A percentile compares a stretch with the other conserved stretches of the same genome.
Evolutionary conservation across 2,797 vertebrate genomes (phyloP).

Genomic region (Fistularia commersonii): DNA sequence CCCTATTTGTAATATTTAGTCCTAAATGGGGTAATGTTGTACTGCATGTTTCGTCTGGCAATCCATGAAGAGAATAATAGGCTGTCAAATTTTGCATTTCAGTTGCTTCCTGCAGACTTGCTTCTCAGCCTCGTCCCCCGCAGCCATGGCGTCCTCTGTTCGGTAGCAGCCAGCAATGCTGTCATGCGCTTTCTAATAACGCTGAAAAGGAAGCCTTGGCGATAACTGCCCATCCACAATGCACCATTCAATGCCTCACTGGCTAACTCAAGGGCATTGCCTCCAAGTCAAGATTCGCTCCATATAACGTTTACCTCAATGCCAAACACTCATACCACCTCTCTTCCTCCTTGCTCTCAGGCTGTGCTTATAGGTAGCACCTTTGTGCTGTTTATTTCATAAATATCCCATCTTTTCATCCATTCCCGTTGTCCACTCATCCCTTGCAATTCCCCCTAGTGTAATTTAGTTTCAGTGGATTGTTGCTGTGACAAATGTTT

Average conservation of each 20-base stretch:
- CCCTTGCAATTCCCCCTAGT: conserved; percentile 35
- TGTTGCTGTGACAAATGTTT: conserved; percentile 65
- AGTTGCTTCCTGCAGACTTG: conserved; percentile 27
- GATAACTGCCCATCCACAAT: conserved; percentile 67
- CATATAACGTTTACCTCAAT: conserved; percentile 48
- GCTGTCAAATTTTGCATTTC: conserved; percentile 31
- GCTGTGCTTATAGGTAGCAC: conserved; percentile 1
- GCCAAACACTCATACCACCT: conserved; percentile 24
- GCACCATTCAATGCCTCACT: conserved; percentile 54
- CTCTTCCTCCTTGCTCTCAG: conserved; percentile 8
- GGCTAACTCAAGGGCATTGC: conserved; percentile 60
- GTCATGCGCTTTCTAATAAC: conserved; percentile 52
- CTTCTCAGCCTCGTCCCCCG: conserved; percentile 34
- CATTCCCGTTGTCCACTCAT: conserved; percentile 36
- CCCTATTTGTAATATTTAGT: no score
- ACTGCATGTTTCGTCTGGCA: no score
- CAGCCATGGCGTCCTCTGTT: conserved; percentile 27
- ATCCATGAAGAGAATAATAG: conserved; percentile 15
- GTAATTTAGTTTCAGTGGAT: conserved; percentile 58
- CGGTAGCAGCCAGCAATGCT: conserved; percentile 28
- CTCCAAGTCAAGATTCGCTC: conserved; percentile 58
- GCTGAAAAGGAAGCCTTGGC: conserved; percentile 60
- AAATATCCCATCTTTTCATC: conserved; percentile 30
- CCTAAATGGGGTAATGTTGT: no score
- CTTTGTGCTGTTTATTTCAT: conserved; percentile 46